Base-by-base conservation (phyloP, 2,797 vertebrate species). In the Apogon hyalosoma region DNA sequence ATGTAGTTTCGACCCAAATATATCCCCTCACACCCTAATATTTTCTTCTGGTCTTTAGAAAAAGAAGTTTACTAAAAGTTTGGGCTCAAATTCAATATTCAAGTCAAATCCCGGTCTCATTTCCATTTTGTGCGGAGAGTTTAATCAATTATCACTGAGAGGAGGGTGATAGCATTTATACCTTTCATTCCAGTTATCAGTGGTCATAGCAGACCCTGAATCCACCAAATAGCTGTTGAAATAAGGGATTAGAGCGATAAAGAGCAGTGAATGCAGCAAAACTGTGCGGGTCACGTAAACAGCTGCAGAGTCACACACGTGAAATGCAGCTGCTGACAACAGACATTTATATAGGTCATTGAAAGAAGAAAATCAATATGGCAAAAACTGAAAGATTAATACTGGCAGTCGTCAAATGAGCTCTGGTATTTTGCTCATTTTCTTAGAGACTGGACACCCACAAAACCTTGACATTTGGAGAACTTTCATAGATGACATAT, bases 221-320 rank as follows among this genome's bases (percentile, higher is more conserved):
- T 77, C 41, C 67, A 66, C 54, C 60, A 57, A 83, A 86, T 79
- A 73, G 19, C 65, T 80, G 82, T 73, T 88, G 86, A 89, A 91
- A 90, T 84, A 67, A 74, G 69, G 79, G 85, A 90, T 91, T 87
- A 88, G 62, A 43, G 68, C 36, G 74, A 88, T 77, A 82, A 85
- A 84, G 61, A 55, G 54, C 39, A 14, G 53, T 76, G 76, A 87
- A 82, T 64, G 68, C 58, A 69, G 57, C 57, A 39, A 56, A 67
- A 59, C 42, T 2, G n/a, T 11, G 56, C 24, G 50, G 69, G 55
- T 75, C 74, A 80, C 68, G 72, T 64, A 77, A 79, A 56, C 67
- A 68, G 67, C 68, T 10, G 24, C 59, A 11, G 38, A 75, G 61
- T 45, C 53, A 39, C 53, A 83, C 75, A 75, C 64, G 49, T 73